Base-by-base conservation (phyloP, 2,113 vertebrate species). In the Gila orcuttii region DNA sequence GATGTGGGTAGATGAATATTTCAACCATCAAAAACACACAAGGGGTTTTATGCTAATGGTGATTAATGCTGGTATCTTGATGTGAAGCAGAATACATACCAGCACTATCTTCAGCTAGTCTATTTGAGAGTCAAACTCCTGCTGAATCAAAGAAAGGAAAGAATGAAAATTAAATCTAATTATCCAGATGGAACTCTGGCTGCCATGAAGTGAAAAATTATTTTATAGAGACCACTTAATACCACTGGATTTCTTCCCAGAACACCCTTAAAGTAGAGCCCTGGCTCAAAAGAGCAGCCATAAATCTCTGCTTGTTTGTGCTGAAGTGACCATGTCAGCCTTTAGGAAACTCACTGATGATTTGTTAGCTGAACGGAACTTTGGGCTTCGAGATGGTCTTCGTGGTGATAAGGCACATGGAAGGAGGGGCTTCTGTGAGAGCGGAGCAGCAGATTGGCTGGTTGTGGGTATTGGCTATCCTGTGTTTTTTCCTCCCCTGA, bases 341-440 rank as follows among this genome's bases (percentile, higher is more conserved):
- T 84, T 47, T 73, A 82, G 90, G 66, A 62, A 88, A 96, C 96
- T 96, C 89, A 97, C 96, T 94, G 92, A 13, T 86, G 92, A 83
- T 92, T 86, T 55, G 86, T 89, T 71, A 73, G 82, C 86, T 91
- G 93, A 76, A 90, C 86, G 50, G 90, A 88, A 11, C 86, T 71
- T 1, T 5, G 69, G 0, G 47, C 17, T 6, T 82, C 31, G 50
- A 68, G 45, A 81, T 86, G 64, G 89, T 92, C 23, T 12, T 78
- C 88, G 84, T 71, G 90, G 86, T 74, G 90, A 90, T 84, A 17
- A 0, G 57, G 71, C 0, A 25, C 62, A 0, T 86, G 0, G 0
- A 83, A 1, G 73, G 92, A 55, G 78, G 93, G 90, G 89, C 89
- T 88, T 21, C 45, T 23, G 10, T 69, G 89, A 84, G 84, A 80